phyloP scores from a whole-genome alignment of 2,888 invertebrate species.

The Drosophila basisetae region DNA sequence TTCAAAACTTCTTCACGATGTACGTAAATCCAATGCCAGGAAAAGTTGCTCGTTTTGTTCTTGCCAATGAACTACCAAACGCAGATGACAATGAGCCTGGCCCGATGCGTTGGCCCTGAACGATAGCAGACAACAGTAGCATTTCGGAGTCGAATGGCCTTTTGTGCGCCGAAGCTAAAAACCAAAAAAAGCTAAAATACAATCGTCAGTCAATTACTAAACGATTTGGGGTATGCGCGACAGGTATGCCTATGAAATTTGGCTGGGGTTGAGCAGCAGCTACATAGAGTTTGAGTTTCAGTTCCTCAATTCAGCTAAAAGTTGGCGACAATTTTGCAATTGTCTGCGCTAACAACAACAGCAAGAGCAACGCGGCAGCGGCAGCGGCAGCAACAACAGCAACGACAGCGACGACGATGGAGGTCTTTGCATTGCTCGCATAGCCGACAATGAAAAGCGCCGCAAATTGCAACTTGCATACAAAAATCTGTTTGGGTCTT shows the following conservation, averaged over 20 bases:
- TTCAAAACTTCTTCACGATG: conserved; percentile 21
- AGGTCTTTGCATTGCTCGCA: conserved; percentile 75
- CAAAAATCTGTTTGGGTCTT: conserved; percentile 76
- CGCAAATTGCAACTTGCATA: conserved; percentile 78
- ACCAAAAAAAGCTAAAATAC: conserved; percentile 33
- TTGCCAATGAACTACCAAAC: conserved; percentile 35
- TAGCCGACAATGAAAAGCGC: conserved; percentile 79
- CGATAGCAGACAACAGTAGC: conserved; percentile 34
- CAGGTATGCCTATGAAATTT: conserved; percentile 76
- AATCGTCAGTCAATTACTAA: conserved; percentile 79
- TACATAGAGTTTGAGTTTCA: conserved; percentile 26
- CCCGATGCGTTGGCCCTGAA: conserved; percentile 51
- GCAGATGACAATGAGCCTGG: conserved; percentile 56
- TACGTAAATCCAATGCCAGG: conserved; percentile 32
- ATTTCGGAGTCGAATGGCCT: conserved; percentile 53
- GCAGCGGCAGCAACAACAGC: conserved; percentile 6
- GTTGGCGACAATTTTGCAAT: conserved; percentile 83
- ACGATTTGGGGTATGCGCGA: conserved; percentile 79
- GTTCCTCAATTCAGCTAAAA: conserved; percentile 42
- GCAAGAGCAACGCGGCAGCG: conserved; percentile 5
- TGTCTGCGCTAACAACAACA: conserved; percentile 55
- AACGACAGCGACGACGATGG: conserved; percentile 64
- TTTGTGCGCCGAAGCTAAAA: conserved; percentile 57
- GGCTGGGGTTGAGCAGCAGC: conserved; percentile 17
- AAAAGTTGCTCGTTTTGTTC: conserved; percentile 17